Evolutionary conservation across 2,888 invertebrate genomes (phyloP), one percentile per base, ranked within the genome.

Genomic region (Protodeltote pygarga): DNA sequence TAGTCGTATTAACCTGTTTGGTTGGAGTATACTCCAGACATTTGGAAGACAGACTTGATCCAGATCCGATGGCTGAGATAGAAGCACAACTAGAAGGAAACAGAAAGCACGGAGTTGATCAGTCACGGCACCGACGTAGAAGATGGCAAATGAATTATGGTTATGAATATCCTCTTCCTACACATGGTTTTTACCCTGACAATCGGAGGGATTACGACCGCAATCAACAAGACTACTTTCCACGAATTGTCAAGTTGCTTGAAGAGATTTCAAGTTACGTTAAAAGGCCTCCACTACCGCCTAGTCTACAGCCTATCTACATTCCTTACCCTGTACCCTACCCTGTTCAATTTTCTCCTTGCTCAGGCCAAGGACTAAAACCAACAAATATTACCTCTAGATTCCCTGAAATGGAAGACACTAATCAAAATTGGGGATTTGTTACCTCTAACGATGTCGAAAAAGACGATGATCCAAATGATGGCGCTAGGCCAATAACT

Each of bases 401-500:
- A 47, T 75, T 75, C 20, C 80, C 83, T 2, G 73, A 53, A 1
- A 71, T 81, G 72, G 81, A 85, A n/a, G 85, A 86, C 27, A 20
- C 66, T 0, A 84, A 81, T 37, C 82, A 81, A 51, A 85, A 82
- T 52, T 90, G 89, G 87, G 84, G 82, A 9, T 52, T 77, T 5
- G 72, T 71, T 1, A 57, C 67, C 5, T 58, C 69, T 4, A 62
- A 73, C 5, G 71, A 74, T 0, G 59, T 67, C 0, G 61, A 62
- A 1, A 55, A 57, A 9, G 60, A 71, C 29, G 75, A 71, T 31
- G 75, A 76, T 21, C 62, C 71, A 3, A 57, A 46, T 4, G 79
- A 81, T 38, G 81, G 79, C n/a, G 51, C 75, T 2, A 80, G 90
- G 51, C 89, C 89, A 3, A 83, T 91, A 21, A 84, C 85, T 1